These are phyloP conservation scores for Nematolebias whitei DNA, from an alignment of 2,113 vertebrate genomes.

Conservation along the genomic window DNA sequence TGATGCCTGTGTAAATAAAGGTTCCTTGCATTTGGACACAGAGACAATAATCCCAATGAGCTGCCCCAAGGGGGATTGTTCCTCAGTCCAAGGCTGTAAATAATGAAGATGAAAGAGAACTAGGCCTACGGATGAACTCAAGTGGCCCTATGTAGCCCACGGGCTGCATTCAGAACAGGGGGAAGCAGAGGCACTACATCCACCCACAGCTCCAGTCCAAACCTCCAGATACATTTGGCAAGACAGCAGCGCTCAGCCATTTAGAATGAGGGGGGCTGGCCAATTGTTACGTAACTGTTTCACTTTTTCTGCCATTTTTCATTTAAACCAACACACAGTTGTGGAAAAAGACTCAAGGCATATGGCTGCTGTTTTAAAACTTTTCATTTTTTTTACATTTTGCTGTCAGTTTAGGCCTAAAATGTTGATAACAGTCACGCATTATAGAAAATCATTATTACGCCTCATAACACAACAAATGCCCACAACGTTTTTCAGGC, in stretches of 20 bases:
- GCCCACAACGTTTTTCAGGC: neutral
- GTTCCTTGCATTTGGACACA: conserved; percentile 37
- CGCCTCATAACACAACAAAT: neutral
- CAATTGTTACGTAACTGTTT: conserved; percentile 60
- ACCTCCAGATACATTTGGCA: conserved; percentile 54
- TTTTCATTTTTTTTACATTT: conserved; percentile 5
- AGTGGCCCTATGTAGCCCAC: conserved; percentile 63
- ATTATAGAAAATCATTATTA: neutral
- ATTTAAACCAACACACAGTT: conserved; percentile 17
- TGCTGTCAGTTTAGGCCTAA: conserved; percentile 3
- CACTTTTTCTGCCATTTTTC: conserved; percentile 28
- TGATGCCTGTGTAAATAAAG: conserved; percentile 70
- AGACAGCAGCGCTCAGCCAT: conserved; percentile 44
- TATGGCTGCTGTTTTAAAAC: conserved; percentile 7
- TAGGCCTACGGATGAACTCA: conserved; percentile 53
- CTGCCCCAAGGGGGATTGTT: conserved; percentile 55
- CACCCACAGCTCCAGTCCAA: conserved; percentile 48
- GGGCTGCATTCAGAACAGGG: conserved; percentile 53
- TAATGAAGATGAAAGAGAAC: conserved; percentile 71
- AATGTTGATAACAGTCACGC: conserved; percentile 18
- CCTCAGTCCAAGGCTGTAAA: conserved; percentile 66
- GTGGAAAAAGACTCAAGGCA: conserved; percentile 9
- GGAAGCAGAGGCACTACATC: conserved; percentile 38
- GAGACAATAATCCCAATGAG: conserved; percentile 55
- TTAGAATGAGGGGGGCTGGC: conserved; percentile 49